Conservation (phyloP, 1,140 invertebrate species). For the Zaprionus camerounensis region DNA sequence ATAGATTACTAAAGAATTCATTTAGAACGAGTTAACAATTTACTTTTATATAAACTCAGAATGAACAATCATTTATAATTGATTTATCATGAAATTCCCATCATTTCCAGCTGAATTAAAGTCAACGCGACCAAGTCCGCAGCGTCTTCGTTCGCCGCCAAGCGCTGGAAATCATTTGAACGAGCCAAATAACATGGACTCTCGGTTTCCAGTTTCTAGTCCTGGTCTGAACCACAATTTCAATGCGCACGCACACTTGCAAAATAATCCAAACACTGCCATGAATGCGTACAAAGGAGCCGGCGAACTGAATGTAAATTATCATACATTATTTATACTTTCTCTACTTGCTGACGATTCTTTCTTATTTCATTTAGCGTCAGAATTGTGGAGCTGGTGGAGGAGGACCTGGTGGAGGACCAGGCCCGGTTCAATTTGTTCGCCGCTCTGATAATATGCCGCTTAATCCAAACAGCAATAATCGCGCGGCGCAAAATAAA, state of each 20-base stretch:
- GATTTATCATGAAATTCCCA: neutral
- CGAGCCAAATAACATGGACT: slow-evolving; percentile 57
- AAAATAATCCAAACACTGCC: slow-evolving; percentile 59
- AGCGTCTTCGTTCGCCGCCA: slow-evolving; percentile 59
- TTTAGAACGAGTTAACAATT: too few species aligned
- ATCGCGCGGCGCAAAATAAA: slow-evolving; percentile 86
- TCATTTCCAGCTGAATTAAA: slow-evolving; percentile 63
- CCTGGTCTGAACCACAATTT: slow-evolving; percentile 73
- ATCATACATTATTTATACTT: neutral
- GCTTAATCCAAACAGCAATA: slow-evolving; percentile 90
- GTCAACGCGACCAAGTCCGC: slow-evolving; percentile 66
- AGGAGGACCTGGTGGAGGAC: slow-evolving; percentile 21
- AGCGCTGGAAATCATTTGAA: slow-evolving; percentile 34
- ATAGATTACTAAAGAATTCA: too few species aligned
- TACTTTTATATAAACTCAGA: too few species aligned
- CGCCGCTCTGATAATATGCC: slow-evolving; percentile 91
- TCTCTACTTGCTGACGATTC: neutral
- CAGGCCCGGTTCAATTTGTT: slow-evolving; percentile 75
- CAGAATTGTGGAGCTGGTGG: slow-evolving; percentile 56
- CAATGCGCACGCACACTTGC: slow-evolving; percentile 57
- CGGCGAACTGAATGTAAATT: slow-evolving; percentile 53
- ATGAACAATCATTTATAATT: neutral
- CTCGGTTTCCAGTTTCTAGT: slow-evolving; percentile 66
- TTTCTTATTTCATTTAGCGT: slow-evolving; percentile 48
- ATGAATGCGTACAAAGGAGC: slow-evolving; percentile 65